Evolutionary conservation across 2,888 invertebrate genomes (phyloP).

Genomic region (Muscina levida): DNA sequence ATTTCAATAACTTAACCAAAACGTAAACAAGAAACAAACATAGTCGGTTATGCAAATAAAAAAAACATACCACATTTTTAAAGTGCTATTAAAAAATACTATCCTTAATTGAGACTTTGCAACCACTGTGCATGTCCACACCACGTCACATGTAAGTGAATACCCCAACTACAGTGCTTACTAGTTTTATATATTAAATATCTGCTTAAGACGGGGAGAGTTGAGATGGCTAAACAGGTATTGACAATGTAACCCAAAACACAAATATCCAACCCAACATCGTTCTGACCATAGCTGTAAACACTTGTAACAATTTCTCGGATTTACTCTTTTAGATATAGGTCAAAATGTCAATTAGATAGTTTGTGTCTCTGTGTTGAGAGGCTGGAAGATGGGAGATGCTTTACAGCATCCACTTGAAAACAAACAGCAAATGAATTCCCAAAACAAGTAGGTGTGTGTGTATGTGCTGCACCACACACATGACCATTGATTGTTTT

Average conservation of each 20-base stretch:
- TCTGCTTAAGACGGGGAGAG: not conserved
- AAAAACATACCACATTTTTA: too few relatives aligned
- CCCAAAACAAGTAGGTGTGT: not conserved
- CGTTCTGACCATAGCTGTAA: constrained; percentile 19
- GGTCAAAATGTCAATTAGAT: constrained; percentile 58
- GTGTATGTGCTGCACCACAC: too few relatives aligned
- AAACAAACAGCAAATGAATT: not conserved
- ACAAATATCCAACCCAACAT: not conserved
- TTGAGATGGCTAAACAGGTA: not conserved
- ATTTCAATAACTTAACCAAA: too few relatives aligned
- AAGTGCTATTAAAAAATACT: too few relatives aligned
- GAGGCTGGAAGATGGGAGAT: too few relatives aligned
- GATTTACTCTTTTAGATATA: constrained; percentile 25
- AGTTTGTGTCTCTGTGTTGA: constrained; percentile 14
- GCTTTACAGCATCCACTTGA: not conserved
- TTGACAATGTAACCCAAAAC: not conserved
- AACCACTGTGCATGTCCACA: too few relatives aligned
- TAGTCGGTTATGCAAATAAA: too few relatives aligned
- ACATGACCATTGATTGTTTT: too few relatives aligned
- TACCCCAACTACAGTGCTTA: too few relatives aligned
- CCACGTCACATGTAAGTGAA: too few relatives aligned
- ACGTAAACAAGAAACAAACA: too few relatives aligned
- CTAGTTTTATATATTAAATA: not conserved
- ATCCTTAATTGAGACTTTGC: too few relatives aligned
- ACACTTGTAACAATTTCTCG: constrained; percentile 28